These are phyloP conservation scores for Stylophora pistillata DNA, from an alignment of 64 coral and sea anemone species.

Conservation along the genomic window DNA sequence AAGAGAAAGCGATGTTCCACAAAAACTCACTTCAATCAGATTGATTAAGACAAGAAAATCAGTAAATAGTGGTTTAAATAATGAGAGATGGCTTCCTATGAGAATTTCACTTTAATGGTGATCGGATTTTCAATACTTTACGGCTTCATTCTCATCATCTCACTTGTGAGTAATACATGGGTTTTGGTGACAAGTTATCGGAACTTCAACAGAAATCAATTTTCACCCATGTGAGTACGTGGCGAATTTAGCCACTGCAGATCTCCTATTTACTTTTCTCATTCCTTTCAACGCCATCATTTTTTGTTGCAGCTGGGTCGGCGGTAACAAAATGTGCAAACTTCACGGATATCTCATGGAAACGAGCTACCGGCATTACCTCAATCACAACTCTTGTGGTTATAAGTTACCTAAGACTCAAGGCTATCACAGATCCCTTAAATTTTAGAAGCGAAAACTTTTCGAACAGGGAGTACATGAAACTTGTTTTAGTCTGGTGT, in stretches of 20 bases:
- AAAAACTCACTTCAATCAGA: too few species aligned
- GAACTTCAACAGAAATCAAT: not conserved
- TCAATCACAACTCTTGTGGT: constrained; percentile 43
- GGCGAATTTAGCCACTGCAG: constrained; percentile 48
- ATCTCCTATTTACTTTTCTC: constrained; percentile 48
- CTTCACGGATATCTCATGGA: constrained; percentile 37
- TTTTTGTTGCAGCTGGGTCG: constrained; percentile 18
- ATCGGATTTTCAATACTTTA: not conserved
- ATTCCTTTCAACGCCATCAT: constrained; percentile 8
- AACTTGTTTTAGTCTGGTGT: not conserved
- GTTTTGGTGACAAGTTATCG: not conserved
- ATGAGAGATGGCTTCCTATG: not conserved
- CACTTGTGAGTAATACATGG: not conserved
- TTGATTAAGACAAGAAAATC: too few species aligned
- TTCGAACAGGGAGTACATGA: not conserved
- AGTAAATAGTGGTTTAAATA: not conserved
- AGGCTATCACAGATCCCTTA: constrained; percentile 23
- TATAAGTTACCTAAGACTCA: constrained; percentile 10
- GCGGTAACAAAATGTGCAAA: constrained; percentile 32
- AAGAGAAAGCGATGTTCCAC: too few species aligned
- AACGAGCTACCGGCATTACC: constrained; percentile 19
- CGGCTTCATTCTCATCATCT: not conserved
- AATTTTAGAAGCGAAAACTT: not conserved
- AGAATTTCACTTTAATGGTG: not conserved
- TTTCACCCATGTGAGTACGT: constrained; percentile 12